Base-by-base conservation (phyloP, 2,888 invertebrate genomes). In the Phoronis australis region DNA sequence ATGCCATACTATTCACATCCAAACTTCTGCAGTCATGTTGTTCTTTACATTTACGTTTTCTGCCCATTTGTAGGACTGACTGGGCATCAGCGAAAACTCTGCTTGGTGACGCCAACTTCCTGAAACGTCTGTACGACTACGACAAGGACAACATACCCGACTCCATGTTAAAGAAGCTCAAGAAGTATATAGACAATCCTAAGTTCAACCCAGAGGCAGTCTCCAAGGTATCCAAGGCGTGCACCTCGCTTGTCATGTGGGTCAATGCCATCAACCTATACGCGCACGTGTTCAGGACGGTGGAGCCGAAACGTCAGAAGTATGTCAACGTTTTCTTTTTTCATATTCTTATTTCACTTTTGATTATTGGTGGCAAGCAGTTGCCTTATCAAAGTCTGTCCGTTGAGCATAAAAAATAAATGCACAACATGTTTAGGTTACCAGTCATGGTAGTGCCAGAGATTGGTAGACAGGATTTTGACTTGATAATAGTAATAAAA, bases 181-280 rank as follows among this genome's bases (percentile, higher is more conserved):
- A 89, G 74, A 76, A 77, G 55, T 94, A 92, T 69, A 83, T 92
- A 1, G 86, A 85, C 0, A 85, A 92, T 75, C 88, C 89, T 47
- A 89, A 91, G 65, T 94, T 94, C 69, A 82, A 84, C 12, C 91
- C 93, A 0, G 88, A 87, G 45, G 82, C 83, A 61, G 88, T 94
- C 1, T 88, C 87, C 25, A 90, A 87, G 71, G 90, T 87, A 4
- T 88, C 87, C 3, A 71, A 68, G 83, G 92, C 91, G 1, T 91
- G 92, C 68, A 87, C 86, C 61, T 92, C 91, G 6, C 85, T 94
- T 79, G 91, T 92, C 61, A 83, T 92, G 74, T 94, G 94, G 94
- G 92, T 93, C 5, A 83, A 87, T 68, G 93, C 94, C 0, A 87
- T 94, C 68, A 90, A 92, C 64, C 85, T 86, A 69, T 94, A 93